Base-by-base conservation (phyloP, 2,888 invertebrate species). In the Cantharis flavilabris region DNA sequence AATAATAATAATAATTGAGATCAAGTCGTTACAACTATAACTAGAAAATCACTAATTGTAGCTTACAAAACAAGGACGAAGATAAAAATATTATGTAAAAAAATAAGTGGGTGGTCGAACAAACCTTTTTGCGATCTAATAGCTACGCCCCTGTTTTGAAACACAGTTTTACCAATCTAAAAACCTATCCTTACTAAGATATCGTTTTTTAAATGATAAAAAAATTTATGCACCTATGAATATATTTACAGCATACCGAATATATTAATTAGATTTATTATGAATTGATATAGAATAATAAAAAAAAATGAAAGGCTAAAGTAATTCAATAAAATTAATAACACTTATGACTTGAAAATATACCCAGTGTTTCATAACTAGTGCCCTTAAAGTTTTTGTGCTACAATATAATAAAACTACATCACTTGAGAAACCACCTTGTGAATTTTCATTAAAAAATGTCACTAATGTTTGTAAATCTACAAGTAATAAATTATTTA, bases 341-440 rank as follows among this genome's bases (percentile, higher is more conserved):
- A 49, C 71, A 69, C 26, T 28, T 49, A 72, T 64, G 70, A 69
- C 16, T 75, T 63, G 71, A 69, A 74, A 63, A 69, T 64, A 69
- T 74, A 69, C 71, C 67, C n/a, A 69, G 69, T 62, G 71, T 62
- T 71, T 49, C 14, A 23, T 70, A 70, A n/a, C 33, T 71, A 75
- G 63, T 23, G 65, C 18, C 23, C 72, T 74, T 65, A 71, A 70
- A 16, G 30, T 70, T 33, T 33, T 64, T 70, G 65, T 64, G 30
- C 26, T 72, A 75, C 11, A 70, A 23, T 70, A 18, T 75, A 64
- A 70, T 65, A 75, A 77, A 72, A 75, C 18, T 77, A 77, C 16
- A 78, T 75, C 72, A 78, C 75, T 72, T 64, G 69, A 62, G 73
- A 69, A 67, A 70, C 49, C 14, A 62, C 20, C 64, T 67, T 70